Percentiles rank a stretch among this genome's conserved stretches.
phyloP scores from a whole-genome alignment of 2,113 vertebrate species.

The Porphyrio hochstetteri region DNA sequence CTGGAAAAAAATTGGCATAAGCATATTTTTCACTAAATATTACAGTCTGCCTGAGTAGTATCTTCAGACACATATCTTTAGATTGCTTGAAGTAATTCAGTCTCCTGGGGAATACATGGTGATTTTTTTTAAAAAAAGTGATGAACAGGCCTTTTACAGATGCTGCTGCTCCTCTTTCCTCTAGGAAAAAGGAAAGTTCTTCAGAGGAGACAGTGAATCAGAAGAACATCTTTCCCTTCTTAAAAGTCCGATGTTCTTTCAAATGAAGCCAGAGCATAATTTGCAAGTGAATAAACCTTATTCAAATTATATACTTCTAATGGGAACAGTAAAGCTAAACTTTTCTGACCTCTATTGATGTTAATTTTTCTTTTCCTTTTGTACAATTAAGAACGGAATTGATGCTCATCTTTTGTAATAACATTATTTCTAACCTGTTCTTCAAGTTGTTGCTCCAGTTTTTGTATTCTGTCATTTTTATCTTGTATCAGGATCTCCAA shows the following conservation, averaged over 20 bases:
- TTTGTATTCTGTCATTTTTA: slow-evolving; percentile 87
- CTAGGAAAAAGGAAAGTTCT: not conserved
- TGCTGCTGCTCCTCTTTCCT: not conserved
- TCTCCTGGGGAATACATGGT: not conserved
- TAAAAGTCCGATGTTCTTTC: not conserved
- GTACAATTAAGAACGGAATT: not conserved
- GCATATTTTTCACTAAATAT: slow-evolving; percentile 11
- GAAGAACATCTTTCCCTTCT: not conserved
- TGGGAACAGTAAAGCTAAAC: not conserved
- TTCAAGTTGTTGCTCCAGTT: slow-evolving; percentile 90
- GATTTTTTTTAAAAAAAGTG: not conserved
- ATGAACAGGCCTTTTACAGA: not conserved
- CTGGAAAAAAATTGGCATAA: slow-evolving; percentile 76
- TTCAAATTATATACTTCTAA: not conserved
- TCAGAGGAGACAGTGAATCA: not conserved
- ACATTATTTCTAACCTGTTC: slow-evolving; percentile 85
- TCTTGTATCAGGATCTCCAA: slow-evolving; percentile 86
- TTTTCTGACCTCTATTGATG: not conserved
- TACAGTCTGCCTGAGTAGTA: not conserved
- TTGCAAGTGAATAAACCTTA: not conserved
- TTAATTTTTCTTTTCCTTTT: not conserved
- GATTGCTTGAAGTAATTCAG: not conserved
- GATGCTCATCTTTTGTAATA: not conserved
- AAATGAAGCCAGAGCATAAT: not conserved
- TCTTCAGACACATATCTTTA: slow-evolving; percentile 19